Evolutionary conservation across 1,140 invertebrate genomes (phyloP), one percentile per base, ranked within the genome.

Genomic region (Lepidotrigona ventralis): DNA sequence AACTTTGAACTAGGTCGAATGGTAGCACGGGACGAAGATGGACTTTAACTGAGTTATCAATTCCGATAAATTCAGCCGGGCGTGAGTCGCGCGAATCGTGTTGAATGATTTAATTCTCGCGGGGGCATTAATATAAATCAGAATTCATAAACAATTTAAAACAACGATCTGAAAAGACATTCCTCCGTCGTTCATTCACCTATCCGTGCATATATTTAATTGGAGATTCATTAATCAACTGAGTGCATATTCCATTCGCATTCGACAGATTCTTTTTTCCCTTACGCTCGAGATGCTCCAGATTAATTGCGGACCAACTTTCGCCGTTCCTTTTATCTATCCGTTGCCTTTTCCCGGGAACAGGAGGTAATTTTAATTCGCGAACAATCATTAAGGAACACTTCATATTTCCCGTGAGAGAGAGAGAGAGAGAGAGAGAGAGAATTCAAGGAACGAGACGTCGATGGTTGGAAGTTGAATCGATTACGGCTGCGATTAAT

Each of bases 11-110:
- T 80, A 63, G 78, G 78, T 63, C 69, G 78, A 26, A 29, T 33
- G 39, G 26, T 23, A 21, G 39, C 15, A 23, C 15, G 26, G 26
- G 1, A 21, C 33, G 14, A 72, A 80, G 69, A 80, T 80, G 46
- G 69, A 80, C 78, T 80, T 3, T 63, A 80, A 80, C 78, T 23
- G 56, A 80, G 69, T 80, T 80, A 72, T 80, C 78, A 80, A 80
- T 80, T 51, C 54, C 54, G 11, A 33, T 26, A n/a, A 79, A 73
- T 73, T 74, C 54, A 73, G 69, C 56, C 23, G 39, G 39, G 39
- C 26, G 21, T 12, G 33, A 79, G 68, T 79, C 46, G 51, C 33
- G 72, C 26, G 69, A 73, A 73, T 63, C 46, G 33, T 56, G 39
- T 60, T 46, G 79, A 53, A 72, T 56, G 58, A 23, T 53, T 53